phyloP scores from a whole-genome alignment of 1,140 invertebrate species.

The Neodiprion pinetum region DNA sequence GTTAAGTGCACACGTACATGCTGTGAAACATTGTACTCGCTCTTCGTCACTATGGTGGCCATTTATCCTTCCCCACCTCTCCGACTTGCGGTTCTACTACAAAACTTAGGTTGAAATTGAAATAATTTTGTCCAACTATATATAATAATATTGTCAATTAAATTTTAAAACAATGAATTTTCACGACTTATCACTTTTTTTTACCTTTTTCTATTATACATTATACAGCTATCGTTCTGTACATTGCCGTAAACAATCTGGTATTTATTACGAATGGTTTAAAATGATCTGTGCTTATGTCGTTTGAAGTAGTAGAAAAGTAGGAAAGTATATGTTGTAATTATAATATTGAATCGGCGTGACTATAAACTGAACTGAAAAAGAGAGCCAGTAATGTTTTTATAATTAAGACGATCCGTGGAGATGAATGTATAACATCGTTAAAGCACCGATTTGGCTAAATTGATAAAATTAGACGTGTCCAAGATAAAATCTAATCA shows the following conservation, averaged over 20 bases:
- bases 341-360: not conserved
- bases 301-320: not conserved
- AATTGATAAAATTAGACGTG: constrained; percentile 1
- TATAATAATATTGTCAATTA: constrained; percentile 54
- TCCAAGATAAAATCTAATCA: too few species aligned
- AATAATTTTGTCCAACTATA: constrained; percentile 46
- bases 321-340: not conserved
- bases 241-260: not conserved
- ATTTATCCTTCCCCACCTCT: constrained; percentile 29
- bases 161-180: constrained; percentile 46
- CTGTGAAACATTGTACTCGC: constrained; percentile 38
- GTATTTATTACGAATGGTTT: constrained; percentile 31
- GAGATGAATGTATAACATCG: not conserved
- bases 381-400: not conserved
- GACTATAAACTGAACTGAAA: not conserved
- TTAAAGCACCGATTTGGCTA: not conserved
- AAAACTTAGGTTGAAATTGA: constrained; percentile 44
- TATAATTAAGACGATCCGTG: not conserved
- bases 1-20: constrained; percentile 40
- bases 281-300: constrained; percentile 4
- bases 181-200: not conserved
- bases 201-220: not conserved
- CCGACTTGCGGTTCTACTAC: constrained; percentile 48
- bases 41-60: constrained; percentile 25
- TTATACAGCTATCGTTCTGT: not conserved